phyloP scores from a whole-genome alignment of 2,113 vertebrate genomes.

The Hippocampus zosterae region DNA sequence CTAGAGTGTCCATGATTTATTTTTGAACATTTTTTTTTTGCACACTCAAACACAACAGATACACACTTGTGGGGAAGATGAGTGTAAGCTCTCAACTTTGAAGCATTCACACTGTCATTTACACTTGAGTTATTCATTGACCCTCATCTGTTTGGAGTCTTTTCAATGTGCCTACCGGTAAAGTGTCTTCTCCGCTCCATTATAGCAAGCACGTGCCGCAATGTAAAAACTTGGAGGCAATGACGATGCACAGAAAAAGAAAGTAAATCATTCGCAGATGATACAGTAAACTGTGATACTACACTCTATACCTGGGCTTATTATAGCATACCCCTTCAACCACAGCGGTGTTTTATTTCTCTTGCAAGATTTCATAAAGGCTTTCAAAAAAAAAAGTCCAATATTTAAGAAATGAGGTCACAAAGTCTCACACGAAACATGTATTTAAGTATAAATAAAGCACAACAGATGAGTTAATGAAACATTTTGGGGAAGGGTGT shows the following conservation, averaged over 20 bases:
- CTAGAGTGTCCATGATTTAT: not conserved
- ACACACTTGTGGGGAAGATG: slow-evolving; percentile 5
- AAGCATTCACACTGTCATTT: slow-evolving; percentile 40
- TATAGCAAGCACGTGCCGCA: not conserved
- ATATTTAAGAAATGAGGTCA: not conserved
- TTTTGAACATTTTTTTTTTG: not conserved
- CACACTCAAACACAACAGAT: slow-evolving; percentile 10
- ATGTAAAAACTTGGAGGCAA: not conserved
- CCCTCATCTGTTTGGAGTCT: slow-evolving; percentile 14
- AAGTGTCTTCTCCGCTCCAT: slow-evolving; percentile 3
- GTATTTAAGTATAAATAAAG: too few species aligned
- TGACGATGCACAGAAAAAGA: not conserved
- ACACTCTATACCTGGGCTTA: slow-evolving; percentile 37
- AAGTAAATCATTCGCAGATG: not conserved
- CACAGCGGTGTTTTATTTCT: slow-evolving; percentile 43
- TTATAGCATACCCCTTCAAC: slow-evolving; percentile 48
- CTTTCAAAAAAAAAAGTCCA: slow-evolving; percentile 29
- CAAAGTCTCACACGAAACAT: too few species aligned
- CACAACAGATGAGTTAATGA: slow-evolving; percentile 6
- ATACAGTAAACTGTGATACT: slow-evolving; percentile 33
- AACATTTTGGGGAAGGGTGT: slow-evolving; percentile 42
- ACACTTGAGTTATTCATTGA: slow-evolving; percentile 61
- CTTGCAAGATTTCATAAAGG: slow-evolving; percentile 35
- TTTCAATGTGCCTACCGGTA: not conserved
- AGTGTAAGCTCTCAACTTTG: slow-evolving; percentile 32